phyloP scores from a whole-genome alignment of 1,140 invertebrate species.

The Drosophila tsacasi region DNA sequence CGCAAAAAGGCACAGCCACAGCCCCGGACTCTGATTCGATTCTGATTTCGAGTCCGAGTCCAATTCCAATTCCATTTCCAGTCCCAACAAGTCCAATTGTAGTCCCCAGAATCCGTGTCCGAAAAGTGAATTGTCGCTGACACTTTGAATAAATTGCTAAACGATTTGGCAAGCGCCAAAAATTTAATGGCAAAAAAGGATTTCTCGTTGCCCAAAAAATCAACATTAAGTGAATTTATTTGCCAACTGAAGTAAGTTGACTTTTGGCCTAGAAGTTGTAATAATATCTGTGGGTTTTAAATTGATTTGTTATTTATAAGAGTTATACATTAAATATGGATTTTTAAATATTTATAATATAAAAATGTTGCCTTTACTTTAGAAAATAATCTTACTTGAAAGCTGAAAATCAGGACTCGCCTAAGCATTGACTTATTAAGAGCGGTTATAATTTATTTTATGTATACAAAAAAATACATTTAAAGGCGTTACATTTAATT shows the following conservation, averaged over 20 bases:
- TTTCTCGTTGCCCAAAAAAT: conserved; percentile 31
- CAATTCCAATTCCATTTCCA: conserved; percentile 26
- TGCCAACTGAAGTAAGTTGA: background rate
- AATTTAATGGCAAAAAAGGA: conserved; percentile 41
- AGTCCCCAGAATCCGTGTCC: conserved; percentile 50
- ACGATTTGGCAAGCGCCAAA: conserved; percentile 54
- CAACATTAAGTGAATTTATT: conserved; percentile 25
- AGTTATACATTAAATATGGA: no score
- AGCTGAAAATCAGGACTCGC: background rate
- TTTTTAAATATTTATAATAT: background rate
- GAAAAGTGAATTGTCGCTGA: conserved; percentile 77
- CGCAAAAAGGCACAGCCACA: conserved; percentile 54
- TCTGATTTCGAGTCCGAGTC: conserved; percentile 34
- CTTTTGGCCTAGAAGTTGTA: conserved; percentile 1
- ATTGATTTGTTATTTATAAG: no score
- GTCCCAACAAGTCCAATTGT: conserved; percentile 24
- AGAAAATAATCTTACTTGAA: background rate
- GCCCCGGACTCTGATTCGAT: conserved; percentile 42
- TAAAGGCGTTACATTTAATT: background rate
- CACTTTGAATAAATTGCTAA: conserved; percentile 67
- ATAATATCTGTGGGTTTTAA: background rate
- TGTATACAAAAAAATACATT: background rate
- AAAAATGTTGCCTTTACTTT: background rate
- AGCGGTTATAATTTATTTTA: background rate
- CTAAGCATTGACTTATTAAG: background rate